phyloP scores from a whole-genome alignment of 2,797 vertebrate species.

The Centropyge bicolor region DNA sequence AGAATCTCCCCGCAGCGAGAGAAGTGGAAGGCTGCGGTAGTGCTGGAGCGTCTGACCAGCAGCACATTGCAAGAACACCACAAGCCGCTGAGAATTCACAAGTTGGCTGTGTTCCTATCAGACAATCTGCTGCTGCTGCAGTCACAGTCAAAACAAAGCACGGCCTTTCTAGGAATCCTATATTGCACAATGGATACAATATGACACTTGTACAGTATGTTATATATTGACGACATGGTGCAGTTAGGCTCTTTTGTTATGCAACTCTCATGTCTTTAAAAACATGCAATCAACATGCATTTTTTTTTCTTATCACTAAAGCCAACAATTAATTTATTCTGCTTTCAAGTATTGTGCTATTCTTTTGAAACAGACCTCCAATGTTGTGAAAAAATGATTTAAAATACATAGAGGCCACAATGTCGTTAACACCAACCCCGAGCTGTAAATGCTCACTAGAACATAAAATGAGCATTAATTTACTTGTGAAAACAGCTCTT shows the following conservation, averaged over 20 bases:
- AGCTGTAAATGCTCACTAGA: not conserved
- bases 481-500: not conserved
- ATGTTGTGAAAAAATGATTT: not conserved
- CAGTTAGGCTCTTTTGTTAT: not conserved
- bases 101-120: constrained; percentile 66
- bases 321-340: too few species aligned
- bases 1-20: constrained; percentile 53
- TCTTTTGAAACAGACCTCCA: not conserved
- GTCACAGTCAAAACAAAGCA: constrained; percentile 56
- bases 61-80: constrained; percentile 59
- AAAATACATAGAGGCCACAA: not conserved
- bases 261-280: not conserved
- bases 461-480: not conserved
- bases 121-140: constrained; percentile 59
- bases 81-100: constrained; percentile 69
- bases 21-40: constrained; percentile 23
- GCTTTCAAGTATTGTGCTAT: not conserved
- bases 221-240: too few species aligned
- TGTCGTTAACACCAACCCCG: not conserved
- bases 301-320: too few species aligned
- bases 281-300: not conserved
- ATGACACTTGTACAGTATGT: constrained; percentile 1
- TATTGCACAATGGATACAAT: constrained; percentile 9
- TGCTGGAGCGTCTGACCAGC: constrained; percentile 44
- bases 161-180: constrained; percentile 9